Conservation (phyloP, 23 tunicate species). For the Halocynthia roretzi region DNA sequence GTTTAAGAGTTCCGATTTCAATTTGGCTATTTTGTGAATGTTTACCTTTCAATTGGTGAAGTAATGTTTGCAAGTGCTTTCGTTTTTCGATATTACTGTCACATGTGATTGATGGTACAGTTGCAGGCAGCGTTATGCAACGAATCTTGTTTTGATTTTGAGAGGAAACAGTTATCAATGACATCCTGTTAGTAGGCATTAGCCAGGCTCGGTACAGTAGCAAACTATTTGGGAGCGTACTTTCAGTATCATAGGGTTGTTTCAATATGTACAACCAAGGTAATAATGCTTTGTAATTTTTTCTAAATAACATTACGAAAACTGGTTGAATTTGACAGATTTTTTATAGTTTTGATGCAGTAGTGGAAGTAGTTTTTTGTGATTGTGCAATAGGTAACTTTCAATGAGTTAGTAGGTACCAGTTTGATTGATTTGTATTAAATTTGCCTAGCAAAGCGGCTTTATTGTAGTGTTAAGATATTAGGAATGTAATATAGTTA, state of each 20-base stretch:
- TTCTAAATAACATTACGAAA: too few species aligned
- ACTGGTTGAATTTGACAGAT: too few species aligned
- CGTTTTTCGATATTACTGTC: background rate
- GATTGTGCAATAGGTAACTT: too few species aligned
- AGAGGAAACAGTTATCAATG: slow-evolving; percentile 17
- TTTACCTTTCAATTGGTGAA: background rate
- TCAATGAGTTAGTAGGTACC: too few species aligned
- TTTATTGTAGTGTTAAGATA: too few species aligned
- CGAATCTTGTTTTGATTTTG: slow-evolving; percentile 23
- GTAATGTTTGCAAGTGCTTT: background rate
- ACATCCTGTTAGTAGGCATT: slow-evolving; percentile 15
- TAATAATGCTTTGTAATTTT: background rate
- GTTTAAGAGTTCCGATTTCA: background rate
- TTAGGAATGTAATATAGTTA: too few species aligned
- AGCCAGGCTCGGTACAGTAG: slow-evolving; percentile 4
- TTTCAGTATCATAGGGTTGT: background rate
- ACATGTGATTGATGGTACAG: background rate
- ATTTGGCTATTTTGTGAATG: background rate
- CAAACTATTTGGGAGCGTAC: background rate
- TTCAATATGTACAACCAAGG: slow-evolving; percentile 11
- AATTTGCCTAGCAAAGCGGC: too few species aligned
- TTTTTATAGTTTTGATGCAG: too few species aligned
- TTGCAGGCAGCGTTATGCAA: background rate
- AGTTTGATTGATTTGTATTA: too few species aligned
- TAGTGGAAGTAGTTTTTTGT: too few species aligned